Conservation (phyloP, 2,797 vertebrate species). For the Acestrorhynchus altus region DNA sequence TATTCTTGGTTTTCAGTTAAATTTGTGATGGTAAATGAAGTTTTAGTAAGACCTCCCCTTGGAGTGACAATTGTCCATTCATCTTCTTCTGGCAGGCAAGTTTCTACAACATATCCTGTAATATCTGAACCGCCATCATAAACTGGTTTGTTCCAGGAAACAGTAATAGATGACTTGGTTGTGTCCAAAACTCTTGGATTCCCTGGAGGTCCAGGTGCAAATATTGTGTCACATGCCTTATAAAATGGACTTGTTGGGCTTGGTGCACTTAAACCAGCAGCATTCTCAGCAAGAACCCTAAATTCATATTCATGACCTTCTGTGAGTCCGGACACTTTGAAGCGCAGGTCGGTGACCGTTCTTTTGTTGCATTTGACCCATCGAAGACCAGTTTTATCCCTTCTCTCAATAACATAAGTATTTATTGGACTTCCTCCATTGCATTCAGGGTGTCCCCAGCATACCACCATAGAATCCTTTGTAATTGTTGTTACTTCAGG, state of each 20-base stretch:
- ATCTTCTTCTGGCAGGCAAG: slow-evolving; percentile 95
- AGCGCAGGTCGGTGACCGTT: slow-evolving; percentile 92
- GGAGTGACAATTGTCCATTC: slow-evolving; percentile 94
- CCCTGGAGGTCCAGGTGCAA: slow-evolving; percentile 92
- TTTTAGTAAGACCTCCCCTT: slow-evolving; percentile 85
- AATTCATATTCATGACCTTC: slow-evolving; percentile 99
- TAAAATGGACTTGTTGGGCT: slow-evolving; percentile 87
- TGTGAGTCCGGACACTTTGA: slow-evolving; percentile 93
- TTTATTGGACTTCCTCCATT: slow-evolving; percentile 94
- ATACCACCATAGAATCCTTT: slow-evolving; percentile 97
- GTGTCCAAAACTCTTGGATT: slow-evolving; percentile 88
- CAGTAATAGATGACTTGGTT: slow-evolving; percentile 85
- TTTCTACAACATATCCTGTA: slow-evolving; percentile 93
- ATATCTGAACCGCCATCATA: slow-evolving; percentile 97
- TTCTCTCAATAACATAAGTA: slow-evolving; percentile 95
- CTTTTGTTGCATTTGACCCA: slow-evolving; percentile 99
- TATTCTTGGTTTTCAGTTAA: slow-evolving; percentile 96
- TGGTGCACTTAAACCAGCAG: slow-evolving; percentile 91
- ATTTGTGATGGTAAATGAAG: slow-evolving; percentile 91
- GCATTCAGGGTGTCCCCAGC: slow-evolving; percentile 90
- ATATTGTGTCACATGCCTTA: slow-evolving; percentile 95
- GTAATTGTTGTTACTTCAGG: slow-evolving; percentile 94
- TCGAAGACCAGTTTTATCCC: slow-evolving; percentile 93
- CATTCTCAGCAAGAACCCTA: slow-evolving; percentile 96
- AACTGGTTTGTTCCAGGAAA: slow-evolving; percentile 94